phyloP scores from a whole-genome alignment of 1,140 invertebrate species.

The Cotesia glomerata region DNA sequence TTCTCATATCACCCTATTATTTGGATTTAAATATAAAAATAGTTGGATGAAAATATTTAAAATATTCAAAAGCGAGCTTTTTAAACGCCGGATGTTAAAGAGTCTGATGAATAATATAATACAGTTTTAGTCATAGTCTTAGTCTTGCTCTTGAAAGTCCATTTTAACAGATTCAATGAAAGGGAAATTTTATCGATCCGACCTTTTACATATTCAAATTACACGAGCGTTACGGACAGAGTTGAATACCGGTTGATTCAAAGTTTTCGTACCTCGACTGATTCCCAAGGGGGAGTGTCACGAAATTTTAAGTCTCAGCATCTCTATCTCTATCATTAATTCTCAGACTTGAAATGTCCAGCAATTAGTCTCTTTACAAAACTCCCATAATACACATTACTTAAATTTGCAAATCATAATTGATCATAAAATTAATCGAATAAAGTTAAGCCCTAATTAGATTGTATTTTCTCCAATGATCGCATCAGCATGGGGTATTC shows the following conservation, averaged over 20 bases:
- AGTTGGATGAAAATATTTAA: not conserved
- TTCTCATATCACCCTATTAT: too few species aligned
- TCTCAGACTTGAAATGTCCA: slow-evolving; percentile 24
- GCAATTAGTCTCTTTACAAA: slow-evolving; percentile 30
- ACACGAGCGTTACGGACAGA: slow-evolving; percentile 21
- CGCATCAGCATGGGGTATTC: slow-evolving; percentile 16
- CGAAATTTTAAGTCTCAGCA: slow-evolving; percentile 19
- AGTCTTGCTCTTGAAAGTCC: slow-evolving; percentile 5
- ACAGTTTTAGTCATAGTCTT: slow-evolving; percentile 1
- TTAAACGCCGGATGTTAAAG: not conserved
- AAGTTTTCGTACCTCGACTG: slow-evolving; percentile 29
- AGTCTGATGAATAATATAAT: not conserved
- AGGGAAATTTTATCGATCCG: slow-evolving; percentile 37
- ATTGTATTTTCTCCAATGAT: slow-evolving; percentile 2
- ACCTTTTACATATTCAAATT: slow-evolving; percentile 42
- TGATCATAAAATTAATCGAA: not conserved
- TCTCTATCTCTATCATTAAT: not conserved
- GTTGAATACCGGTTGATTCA: slow-evolving; percentile 38
- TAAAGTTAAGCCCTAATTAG: not conserved
- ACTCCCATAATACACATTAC: not conserved
- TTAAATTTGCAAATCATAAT: too few species aligned
- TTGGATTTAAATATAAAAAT: too few species aligned
- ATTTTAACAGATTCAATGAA: slow-evolving; percentile 36
- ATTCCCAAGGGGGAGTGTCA: slow-evolving; percentile 8
- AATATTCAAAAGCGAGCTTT: not conserved